Base-by-base conservation (phyloP, 2,797 vertebrate species). In the Acanthopagrus latus region DNA sequence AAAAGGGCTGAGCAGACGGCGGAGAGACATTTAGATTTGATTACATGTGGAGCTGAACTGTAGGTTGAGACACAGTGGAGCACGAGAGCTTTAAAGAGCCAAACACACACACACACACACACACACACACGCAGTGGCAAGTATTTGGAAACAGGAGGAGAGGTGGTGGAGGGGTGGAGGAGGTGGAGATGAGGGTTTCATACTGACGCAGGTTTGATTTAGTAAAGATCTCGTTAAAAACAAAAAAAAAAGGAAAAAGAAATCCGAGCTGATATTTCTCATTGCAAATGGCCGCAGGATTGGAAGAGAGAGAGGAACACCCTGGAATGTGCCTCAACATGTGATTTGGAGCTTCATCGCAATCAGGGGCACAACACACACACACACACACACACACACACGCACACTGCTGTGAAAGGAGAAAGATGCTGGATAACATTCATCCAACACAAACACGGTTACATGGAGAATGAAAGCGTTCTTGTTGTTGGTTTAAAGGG, bases 261-360 rank as follows among this genome's bases (percentile, higher is more conserved):
- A 33, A 33, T 33, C 33, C 33, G 33, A 58, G 69, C 57, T 85
- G 82, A 78, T 78, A 80, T 85, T 84, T 88, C 23, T 71, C 25
- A 78, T 65, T 80, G 83, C 72, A 90, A 88, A 85, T 64, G 87
- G 83, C 83, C 54, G 60, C 83, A 87, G 90, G 88, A 90, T 74
- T 67, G 59, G 18, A 63, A 86, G 62, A 44, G 72, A 44, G 72
- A 86, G 76, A 91, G 82, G 21, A 91, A 89, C 88, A 89, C 84
- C 81, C 87, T 73, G 83, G 89, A 90, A 92, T 92, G 88, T 87
- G 90, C 50, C 85, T 90, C 76, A 73, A 91, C 92, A 89, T 91
- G 88, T 91, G 91, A 89, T 91, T 64, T 71, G 47, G 68, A 81
- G 74, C 56, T 74, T 73, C 57, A 43, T 58, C 29, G 21, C 64